Evolutionary conservation across 2,888 invertebrate genomes (phyloP), one percentile per base, ranked within the genome.

Genomic region (Eupeodes luniger): DNA sequence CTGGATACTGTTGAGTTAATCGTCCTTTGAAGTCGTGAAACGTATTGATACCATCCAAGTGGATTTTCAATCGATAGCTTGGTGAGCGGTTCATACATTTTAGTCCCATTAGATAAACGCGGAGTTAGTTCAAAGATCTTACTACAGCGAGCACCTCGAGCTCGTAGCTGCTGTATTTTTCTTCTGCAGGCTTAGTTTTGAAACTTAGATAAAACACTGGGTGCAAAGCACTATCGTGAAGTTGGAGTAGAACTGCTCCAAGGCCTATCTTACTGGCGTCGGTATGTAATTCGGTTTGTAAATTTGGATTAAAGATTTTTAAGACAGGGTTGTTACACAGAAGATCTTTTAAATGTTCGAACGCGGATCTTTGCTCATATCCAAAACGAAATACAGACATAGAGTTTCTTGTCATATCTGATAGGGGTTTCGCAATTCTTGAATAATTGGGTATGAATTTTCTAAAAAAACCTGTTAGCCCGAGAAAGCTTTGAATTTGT

Each of bases 401-500:
- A 4, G 53, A 55, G 53, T 55, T 55, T 55, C 47, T 47, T 10
- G 47, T 47, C 47, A 47, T 47, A 47, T 47, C 47, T 47, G 47
- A 47, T 12, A 47, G 47, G 10, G 47, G 47, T 47, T 47, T 47
- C 11, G 11, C 47, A 10, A 47, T 47, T 47, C 47, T 47, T 47
- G 47, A 47, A 47, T 47, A 47, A 47, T 47, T 47, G 47, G 47
- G 47, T 47, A 47, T 47, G 12, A 47, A 47, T 12, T 47, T 47
- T 11, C 47, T 7, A 10, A 47, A 47, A 47, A 47, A 47, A 10
- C 47, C 47, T 10, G 47, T 47, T 47, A 47, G 12, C 7, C 47
- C 47, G 11, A 47, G 47, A 47, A 47, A 69, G 61, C 91, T 90
- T 79, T 91, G 91, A 0, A 92, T 53, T 47, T 91, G 85, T 59